Percentiles rank a stretch among this genome's conserved stretches.
These are phyloP conservation scores for Drosophila ohnishii DNA, from an alignment of 1,140 invertebrate genomes.

Conservation along the genomic window DNA sequence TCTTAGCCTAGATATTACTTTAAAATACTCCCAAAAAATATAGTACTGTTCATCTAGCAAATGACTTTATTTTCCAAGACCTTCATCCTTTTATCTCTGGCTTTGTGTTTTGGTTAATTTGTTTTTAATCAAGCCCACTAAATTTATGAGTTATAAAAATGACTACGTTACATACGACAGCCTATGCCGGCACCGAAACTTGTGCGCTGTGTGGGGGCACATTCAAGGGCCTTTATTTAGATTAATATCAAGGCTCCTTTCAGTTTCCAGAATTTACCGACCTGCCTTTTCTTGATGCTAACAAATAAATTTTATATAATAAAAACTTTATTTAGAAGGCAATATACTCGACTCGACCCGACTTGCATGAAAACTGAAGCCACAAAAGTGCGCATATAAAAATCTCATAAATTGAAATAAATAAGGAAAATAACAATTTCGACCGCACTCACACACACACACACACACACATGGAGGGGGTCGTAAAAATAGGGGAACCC, in stretches of 20 bases:
- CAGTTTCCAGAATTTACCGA: constrained; percentile 17
- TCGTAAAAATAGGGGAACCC: constrained; percentile 23
- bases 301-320: constrained; percentile 41
- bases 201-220: not conserved
- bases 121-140: not conserved
- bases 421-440: constrained; percentile 79
- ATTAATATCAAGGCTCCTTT: constrained; percentile 25
- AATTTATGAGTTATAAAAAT: not conserved
- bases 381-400: constrained; percentile 76
- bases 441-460: constrained; percentile 22
- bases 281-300: constrained; percentile 20
- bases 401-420: constrained; percentile 81
- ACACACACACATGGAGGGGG: not conserved
- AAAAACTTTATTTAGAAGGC: constrained; percentile 55
- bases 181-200: not conserved
- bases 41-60: not conserved
- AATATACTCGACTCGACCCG: constrained; percentile 41
- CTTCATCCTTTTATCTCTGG: not conserved
- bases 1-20: not conserved
- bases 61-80: not conserved
- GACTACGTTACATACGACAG: not conserved
- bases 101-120: not conserved
- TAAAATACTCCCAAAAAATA: not conserved
- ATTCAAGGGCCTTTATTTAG: constrained; percentile 6
- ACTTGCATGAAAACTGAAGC: constrained; percentile 42